Evolutionary conservation across 2,888 invertebrate species (phyloP).

Genomic region (Ptychoptera contaminata): DNA sequence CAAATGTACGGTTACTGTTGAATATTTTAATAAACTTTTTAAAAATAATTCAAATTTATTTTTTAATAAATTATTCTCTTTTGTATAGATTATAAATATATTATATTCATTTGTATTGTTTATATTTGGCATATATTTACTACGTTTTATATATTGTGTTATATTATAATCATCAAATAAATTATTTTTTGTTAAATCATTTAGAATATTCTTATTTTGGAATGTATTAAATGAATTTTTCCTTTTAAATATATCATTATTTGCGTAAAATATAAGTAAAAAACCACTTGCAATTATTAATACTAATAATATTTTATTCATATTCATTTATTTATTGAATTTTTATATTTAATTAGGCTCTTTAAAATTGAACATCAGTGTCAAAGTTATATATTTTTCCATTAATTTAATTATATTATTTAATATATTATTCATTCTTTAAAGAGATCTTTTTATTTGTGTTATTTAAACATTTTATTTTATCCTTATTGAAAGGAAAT

Average conservation of each 20-base stretch:
- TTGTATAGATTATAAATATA: conserved; percentile 28
- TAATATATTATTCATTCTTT: no score
- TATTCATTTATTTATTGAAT: conserved; percentile 12
- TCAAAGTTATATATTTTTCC: no score
- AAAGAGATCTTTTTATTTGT: no score
- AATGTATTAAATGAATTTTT: conserved; percentile 10
- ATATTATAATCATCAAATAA: conserved; percentile 2
- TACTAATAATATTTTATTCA: conserved; percentile 23
- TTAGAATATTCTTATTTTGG: conserved; percentile 6
- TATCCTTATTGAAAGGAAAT: no score
- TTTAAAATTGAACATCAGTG: no score
- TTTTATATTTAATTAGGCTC: background rate
- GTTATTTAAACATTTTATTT: no score
- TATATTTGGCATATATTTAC: conserved; percentile 10
- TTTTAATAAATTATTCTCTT: conserved; percentile 26
- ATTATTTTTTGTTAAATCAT: background rate
- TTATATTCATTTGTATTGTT: conserved; percentile 20
- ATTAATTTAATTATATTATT: no score
- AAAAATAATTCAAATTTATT: conserved; percentile 27
- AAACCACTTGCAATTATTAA: conserved; percentile 22
- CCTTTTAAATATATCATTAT: conserved; percentile 18
- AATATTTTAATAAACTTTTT: conserved; percentile 24
- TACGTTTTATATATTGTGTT: conserved; percentile 8
- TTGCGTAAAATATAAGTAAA: conserved; percentile 23
- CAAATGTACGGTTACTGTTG: conserved; percentile 35